A percentile compares a stretch with the other conserved stretches of the same genome.
These are phyloP conservation scores for Oryzias celebensis DNA, from an alignment of 2,113 vertebrate genomes.

Conservation along the genomic window DNA sequence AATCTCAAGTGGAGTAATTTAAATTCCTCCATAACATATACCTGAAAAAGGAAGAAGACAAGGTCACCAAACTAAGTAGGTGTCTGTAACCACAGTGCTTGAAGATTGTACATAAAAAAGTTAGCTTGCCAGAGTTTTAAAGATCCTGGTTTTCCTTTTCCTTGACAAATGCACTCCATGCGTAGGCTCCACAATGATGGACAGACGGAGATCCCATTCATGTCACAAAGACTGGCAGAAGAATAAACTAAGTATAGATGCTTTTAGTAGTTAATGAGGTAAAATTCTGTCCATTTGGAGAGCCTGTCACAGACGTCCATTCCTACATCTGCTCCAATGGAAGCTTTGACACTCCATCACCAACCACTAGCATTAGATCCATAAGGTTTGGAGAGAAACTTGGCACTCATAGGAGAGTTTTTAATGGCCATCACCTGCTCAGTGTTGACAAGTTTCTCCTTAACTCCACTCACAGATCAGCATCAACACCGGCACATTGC, in stretches of 20 bases:
- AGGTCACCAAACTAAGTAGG: too few species aligned
- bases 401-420: conserved; percentile 44
- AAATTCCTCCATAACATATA: too few species aligned
- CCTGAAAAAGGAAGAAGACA: too few species aligned
- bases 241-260: neutral
- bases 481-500: neutral
- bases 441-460: conserved; percentile 33
- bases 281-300: conserved; percentile 2
- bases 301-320: conserved; percentile 29
- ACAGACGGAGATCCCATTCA: neutral
- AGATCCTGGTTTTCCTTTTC: too few species aligned
- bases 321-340: conserved; percentile 7
- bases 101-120: too few species aligned
- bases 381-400: conserved; percentile 3
- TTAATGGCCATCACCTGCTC: conserved; percentile 59
- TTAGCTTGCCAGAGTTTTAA: too few species aligned
- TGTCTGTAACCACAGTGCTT: too few species aligned
- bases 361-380: conserved; percentile 8
- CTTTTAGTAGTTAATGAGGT: conserved; percentile 28
- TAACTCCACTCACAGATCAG: conserved; percentile 1
- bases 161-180: neutral
- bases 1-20: too few species aligned
- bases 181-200: neutral
- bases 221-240: neutral
- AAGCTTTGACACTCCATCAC: conserved; percentile 3